Conservation (phyloP, 2,888 invertebrate genomes). For the Parelbella ahira region DNA sequence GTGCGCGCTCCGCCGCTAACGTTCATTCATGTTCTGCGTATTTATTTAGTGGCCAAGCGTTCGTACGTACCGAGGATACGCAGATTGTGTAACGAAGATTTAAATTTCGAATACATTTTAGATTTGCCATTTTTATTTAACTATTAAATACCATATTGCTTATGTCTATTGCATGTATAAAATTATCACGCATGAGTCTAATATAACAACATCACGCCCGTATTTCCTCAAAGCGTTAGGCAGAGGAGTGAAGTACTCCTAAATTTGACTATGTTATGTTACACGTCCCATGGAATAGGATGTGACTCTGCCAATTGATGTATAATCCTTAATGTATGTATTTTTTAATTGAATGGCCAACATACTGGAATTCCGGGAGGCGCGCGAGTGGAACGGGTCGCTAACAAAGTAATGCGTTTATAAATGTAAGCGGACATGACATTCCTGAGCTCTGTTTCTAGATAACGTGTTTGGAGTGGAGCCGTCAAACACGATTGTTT, state of each 20-base stretch:
- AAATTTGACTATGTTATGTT: no score
- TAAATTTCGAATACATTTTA: no score
- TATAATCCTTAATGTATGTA: no score
- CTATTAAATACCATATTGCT: no score
- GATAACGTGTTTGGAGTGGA: slow-evolving; percentile 32
- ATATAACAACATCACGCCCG: no score
- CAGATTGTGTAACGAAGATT: slow-evolving; percentile 30
- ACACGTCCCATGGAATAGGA: no score
- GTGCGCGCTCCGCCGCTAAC: slow-evolving; percentile 57
- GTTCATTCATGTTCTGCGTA: slow-evolving; percentile 71
- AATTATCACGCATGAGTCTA: no score
- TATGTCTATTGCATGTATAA: no score
- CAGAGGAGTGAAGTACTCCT: no score
- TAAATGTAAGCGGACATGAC: slow-evolving; percentile 12
- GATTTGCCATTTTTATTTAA: no score
- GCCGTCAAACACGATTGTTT: slow-evolving; percentile 32
- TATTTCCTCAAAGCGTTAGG: no score
- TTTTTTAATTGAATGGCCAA: slow-evolving; percentile 2
- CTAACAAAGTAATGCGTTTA: slow-evolving; percentile 5
- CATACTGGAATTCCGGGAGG: slow-evolving; percentile 5
- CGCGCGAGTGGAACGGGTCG: slow-evolving; percentile 6
- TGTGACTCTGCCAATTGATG: no score
- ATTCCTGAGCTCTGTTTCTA: slow-evolving; percentile 15
- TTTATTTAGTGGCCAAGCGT: slow-evolving; percentile 56
- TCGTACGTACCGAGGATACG: slow-evolving; percentile 45